Conservation (phyloP, 35 echinoderm and acorn worm species). For the Apostichopus californicus region DNA sequence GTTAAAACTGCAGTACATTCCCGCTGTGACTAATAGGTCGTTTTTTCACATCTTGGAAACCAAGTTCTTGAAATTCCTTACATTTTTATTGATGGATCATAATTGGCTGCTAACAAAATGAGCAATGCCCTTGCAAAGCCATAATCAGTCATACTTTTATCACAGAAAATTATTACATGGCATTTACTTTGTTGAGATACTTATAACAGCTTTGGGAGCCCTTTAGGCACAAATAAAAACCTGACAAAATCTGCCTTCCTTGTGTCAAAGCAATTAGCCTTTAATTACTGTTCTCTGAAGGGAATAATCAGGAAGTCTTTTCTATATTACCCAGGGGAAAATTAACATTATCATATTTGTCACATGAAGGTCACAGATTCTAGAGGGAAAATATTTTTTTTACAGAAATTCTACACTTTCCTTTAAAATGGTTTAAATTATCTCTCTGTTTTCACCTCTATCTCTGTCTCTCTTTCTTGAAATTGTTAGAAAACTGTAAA, state of each 20-base stretch:
- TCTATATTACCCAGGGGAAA: slow-evolving; percentile 49
- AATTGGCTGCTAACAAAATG: not conserved
- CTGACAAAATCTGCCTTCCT: slow-evolving; percentile 51
- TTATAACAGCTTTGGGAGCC: slow-evolving; percentile 38
- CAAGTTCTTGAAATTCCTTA: slow-evolving; percentile 44
- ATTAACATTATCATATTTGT: slow-evolving; percentile 59
- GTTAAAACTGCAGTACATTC: too few relatives aligned
- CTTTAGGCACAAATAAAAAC: slow-evolving; percentile 34
- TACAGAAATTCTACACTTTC: not conserved
- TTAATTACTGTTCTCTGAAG: slow-evolving; percentile 48
- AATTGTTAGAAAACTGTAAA: too few relatives aligned
- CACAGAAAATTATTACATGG: slow-evolving; percentile 47
- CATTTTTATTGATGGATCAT: slow-evolving; percentile 20
- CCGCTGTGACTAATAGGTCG: too few relatives aligned
- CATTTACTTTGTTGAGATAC: slow-evolving; percentile 17
- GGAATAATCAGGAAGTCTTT: slow-evolving; percentile 37
- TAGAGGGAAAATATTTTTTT: not conserved
- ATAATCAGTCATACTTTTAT: slow-evolving; percentile 39
- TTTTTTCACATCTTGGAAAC: slow-evolving; percentile 10
- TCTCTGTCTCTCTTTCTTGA: not conserved
- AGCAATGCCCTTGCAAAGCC: not conserved
- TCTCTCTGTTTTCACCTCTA: not conserved
- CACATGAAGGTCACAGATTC: slow-evolving; percentile 58
- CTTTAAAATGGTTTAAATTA: not conserved
- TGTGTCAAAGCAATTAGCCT: slow-evolving; percentile 61